Evolutionary conservation across 2,888 invertebrate genomes (phyloP).

Genomic region (Pseudolycoriella hygida): DNA sequence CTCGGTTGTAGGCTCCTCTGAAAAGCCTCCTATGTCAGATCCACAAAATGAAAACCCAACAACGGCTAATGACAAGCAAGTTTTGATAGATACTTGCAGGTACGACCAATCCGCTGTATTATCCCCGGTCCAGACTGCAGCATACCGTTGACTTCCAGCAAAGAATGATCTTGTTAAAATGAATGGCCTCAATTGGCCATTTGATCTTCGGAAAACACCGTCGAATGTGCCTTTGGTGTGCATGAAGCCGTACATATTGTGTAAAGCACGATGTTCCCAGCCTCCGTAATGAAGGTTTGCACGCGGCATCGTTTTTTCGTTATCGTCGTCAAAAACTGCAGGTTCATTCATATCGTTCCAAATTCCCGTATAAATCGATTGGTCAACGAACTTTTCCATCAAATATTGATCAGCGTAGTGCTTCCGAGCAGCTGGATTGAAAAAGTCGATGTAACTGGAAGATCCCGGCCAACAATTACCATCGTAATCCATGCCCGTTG

Average conservation of each 20-base stretch:
- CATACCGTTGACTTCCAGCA: conserved; percentile 79
- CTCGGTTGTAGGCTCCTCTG: conserved; percentile 85
- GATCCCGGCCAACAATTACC: conserved; percentile 99
- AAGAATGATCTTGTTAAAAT: conserved; percentile 80
- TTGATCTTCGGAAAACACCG: conserved; percentile 39
- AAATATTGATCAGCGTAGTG: conserved; percentile 58
- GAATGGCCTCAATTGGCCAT: conserved; percentile 68
- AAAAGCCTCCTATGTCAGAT: conserved; percentile 97
- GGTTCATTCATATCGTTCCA: conserved; percentile 99
- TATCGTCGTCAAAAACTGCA: conserved; percentile 94
- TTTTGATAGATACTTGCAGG: conserved; percentile 68
- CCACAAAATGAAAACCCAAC: conserved; percentile 84
- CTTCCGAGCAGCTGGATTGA: conserved; percentile 65
- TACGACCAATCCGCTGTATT: conserved; percentile 92
- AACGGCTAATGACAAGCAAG: conserved; percentile 77
- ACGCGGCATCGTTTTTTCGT: conserved; percentile 97
- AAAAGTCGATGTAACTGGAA: conserved; percentile 87
- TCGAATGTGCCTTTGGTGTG: conserved; percentile 44
- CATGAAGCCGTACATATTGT: conserved; percentile 79
- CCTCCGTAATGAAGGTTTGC: conserved; percentile 70
- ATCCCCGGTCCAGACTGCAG: conserved; percentile 97
- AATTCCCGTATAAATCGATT: conserved; percentile 65
- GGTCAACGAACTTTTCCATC: conserved; percentile 35
- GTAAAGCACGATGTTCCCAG: conserved; percentile 83
- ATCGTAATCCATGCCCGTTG: conserved; percentile 85